Percentiles rank a stretch among this genome's conserved stretches.
Conservation (phyloP, 2,113 vertebrate species). For the Onychostruthus taczanowskii region DNA sequence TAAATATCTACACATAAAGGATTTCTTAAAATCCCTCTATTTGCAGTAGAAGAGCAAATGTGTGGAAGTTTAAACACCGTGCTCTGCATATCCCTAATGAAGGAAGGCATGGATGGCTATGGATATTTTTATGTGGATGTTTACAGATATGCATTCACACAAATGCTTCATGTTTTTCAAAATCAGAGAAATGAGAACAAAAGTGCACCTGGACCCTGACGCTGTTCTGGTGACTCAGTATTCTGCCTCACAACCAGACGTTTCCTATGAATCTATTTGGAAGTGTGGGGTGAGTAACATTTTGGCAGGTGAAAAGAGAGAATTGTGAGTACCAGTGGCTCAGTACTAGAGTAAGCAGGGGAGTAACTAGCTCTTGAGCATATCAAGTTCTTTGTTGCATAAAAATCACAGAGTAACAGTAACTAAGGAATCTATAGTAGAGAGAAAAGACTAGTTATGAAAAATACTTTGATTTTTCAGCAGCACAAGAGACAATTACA, state of each 20-base stretch:
- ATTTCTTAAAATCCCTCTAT: background rate
- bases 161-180: slow-evolving; percentile 16
- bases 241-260: background rate
- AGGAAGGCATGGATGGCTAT: background rate
- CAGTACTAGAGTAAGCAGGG: background rate
- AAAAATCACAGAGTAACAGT: background rate
- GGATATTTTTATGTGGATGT: background rate
- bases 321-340: background rate
- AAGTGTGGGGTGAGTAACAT: slow-evolving; percentile 53
- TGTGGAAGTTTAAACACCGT: background rate
- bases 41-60: background rate
- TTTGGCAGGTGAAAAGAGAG: background rate
- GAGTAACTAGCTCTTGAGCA: background rate
- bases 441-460: background rate
- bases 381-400: background rate
- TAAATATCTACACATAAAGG: background rate
- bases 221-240: slow-evolving; percentile 15
- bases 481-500: slow-evolving; percentile 51
- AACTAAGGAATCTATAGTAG: background rate
- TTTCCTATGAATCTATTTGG: background rate
- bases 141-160: background rate
- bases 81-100: background rate
- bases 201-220: slow-evolving; percentile 54
- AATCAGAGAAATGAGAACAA: slow-evolving; percentile 68
- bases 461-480: background rate